Evolutionary conservation across 2,888 invertebrate species (phyloP).

Genomic region (Portevinia maculata): DNA sequence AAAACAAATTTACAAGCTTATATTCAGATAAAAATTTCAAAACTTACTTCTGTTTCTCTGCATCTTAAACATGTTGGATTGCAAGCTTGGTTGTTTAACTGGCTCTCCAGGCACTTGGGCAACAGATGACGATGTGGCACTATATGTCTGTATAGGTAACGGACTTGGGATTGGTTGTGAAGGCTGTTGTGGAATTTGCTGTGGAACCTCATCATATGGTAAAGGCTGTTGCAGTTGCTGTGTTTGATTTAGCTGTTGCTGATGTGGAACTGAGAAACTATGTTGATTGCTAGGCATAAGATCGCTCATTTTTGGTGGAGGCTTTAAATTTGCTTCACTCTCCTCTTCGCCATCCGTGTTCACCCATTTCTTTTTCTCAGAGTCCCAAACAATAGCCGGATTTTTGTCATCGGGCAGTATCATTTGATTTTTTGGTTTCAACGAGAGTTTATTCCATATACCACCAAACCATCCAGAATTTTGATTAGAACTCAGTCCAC

Average conservation of each 20-base stretch:
- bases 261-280: conserved; percentile 46
- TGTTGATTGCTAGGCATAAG: conserved; percentile 76
- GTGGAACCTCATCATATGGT: conserved; percentile 29
- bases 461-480: conserved; percentile 92
- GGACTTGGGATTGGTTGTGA: conserved; percentile 54
- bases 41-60: conserved; percentile 89
- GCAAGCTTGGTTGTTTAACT: conserved; percentile 80
- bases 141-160: conserved; percentile 49
- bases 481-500: conserved; percentile 77
- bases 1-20: background rate
- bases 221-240: conserved; percentile 37
- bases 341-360: conserved; percentile 90
- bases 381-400: conserved; percentile 96
- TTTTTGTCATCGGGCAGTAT: conserved; percentile 97
- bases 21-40: background rate
- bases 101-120: conserved; percentile 56
- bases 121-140: conserved; percentile 43
- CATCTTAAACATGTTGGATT: conserved; percentile 91
- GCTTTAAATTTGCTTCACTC: conserved; percentile 84
- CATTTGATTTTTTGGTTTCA: conserved; percentile 96
- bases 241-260: conserved; percentile 47
- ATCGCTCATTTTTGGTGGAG: conserved; percentile 88
- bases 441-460: conserved; percentile 91
- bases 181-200: conserved; percentile 53
- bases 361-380: conserved; percentile 92